phyloP scores from a whole-genome alignment of 2,113 vertebrate genomes.

The Otolemur garnettii region DNA sequence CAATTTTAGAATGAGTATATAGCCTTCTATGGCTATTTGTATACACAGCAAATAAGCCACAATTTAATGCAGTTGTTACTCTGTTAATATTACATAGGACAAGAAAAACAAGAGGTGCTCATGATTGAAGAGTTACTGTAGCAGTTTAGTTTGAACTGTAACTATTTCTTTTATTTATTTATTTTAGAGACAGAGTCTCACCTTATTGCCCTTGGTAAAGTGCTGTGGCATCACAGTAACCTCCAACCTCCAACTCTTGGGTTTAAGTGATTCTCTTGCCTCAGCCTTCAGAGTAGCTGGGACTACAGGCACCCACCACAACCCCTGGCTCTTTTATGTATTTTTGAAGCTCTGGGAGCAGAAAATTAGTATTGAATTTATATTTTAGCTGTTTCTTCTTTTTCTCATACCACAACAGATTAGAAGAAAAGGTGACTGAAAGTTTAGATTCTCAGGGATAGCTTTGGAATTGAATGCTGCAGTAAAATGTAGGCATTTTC shows the following conservation, averaged over 20 bases:
- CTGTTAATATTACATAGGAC: slow-evolving; percentile 37
- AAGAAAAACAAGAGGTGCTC: slow-evolving; percentile 16
- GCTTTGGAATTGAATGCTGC: not conserved
- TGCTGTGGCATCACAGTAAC: too few relatives aligned
- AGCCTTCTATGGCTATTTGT: slow-evolving; percentile 10
- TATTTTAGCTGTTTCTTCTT: not conserved
- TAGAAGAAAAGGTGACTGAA: not conserved
- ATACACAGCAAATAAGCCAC: slow-evolving; percentile 22
- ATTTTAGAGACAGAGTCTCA: too few relatives aligned
- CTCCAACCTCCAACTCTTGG: too few relatives aligned
- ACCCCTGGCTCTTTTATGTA: not conserved
- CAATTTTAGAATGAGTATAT: slow-evolving; percentile 31
- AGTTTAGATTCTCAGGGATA: not conserved
- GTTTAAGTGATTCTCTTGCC: too few relatives aligned
- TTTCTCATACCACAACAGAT: not conserved
- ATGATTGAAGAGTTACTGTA: not conserved
- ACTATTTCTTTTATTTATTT: not conserved
- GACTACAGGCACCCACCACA: too few relatives aligned
- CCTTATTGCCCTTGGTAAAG: too few relatives aligned
- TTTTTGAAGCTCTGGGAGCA: slow-evolving; percentile 42
- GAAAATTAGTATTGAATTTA: slow-evolving; percentile 14
- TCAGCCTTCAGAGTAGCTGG: too few relatives aligned
- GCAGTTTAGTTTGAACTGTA: slow-evolving; percentile 7
- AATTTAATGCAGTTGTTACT: slow-evolving; percentile 37
- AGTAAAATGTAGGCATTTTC: slow-evolving; percentile 49